Evolutionary conservation across 2,888 invertebrate genomes (phyloP).

Genomic region (Dicyrtoma fusca): DNA sequence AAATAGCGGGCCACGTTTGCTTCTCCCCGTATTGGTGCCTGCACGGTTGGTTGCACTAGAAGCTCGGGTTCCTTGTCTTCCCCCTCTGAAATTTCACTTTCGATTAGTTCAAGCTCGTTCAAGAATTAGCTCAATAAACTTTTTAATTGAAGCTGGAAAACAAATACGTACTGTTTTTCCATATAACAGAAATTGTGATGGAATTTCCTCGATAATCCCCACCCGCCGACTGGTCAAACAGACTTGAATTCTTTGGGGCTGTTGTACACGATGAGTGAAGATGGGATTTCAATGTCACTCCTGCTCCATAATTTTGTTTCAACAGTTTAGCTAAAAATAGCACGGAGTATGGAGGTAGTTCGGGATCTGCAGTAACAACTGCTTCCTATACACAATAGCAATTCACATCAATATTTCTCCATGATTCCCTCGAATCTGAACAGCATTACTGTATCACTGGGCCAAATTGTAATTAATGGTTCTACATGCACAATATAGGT

Average conservation of each 20-base stretch:
- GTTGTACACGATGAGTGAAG: conserved; percentile 33
- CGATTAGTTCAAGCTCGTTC: too few relatives aligned
- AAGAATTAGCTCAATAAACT: background rate
- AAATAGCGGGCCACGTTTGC: conserved; percentile 41
- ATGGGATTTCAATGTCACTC: conserved; percentile 14
- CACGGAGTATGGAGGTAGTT: conserved; percentile 42
- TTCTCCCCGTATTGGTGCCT: conserved; percentile 40
- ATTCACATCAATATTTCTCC: background rate
- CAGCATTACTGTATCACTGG: too few relatives aligned
- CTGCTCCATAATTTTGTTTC: conserved; percentile 28
- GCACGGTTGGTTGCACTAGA: conserved; percentile 32
- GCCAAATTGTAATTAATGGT: too few relatives aligned
- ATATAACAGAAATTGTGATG: conserved; percentile 35
- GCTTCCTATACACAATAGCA: conserved; percentile 35
- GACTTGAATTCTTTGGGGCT: background rate
- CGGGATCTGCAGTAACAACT: conserved; percentile 42
- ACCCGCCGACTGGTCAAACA: conserved; percentile 26
- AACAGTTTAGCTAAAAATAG: conserved; percentile 40
- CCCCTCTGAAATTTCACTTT: conserved; percentile 25
- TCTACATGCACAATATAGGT: background rate
- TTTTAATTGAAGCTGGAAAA: conserved; percentile 3
- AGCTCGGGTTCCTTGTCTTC: conserved; percentile 32
- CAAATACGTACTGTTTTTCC: conserved; percentile 34
- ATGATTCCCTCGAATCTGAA: background rate
- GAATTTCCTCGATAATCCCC: background rate